A percentile compares a stretch with the other conserved stretches of the same genome.
Conservation (phyloP, 2,888 invertebrate genomes). For the Lasioglossum marginatum region DNA sequence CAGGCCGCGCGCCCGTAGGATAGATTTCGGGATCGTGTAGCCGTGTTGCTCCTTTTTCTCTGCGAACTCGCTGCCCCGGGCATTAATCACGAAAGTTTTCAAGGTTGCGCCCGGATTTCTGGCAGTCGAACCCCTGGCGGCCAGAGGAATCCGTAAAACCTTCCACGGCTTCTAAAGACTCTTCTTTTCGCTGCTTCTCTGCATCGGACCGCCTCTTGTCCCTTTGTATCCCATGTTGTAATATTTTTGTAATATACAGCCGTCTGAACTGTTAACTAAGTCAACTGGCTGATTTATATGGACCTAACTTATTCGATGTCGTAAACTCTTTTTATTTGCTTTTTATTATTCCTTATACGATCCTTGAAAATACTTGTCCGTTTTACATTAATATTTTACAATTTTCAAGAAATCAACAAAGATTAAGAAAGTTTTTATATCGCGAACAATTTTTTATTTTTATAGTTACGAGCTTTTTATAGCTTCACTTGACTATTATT, state of each 20-base stretch:
- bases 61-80: constrained; percentile 27
- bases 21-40: constrained; percentile 40
- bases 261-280: no score
- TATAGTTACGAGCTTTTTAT: background rate
- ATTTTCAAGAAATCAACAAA: no score
- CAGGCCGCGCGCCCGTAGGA: constrained; percentile 13
- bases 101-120: constrained; percentile 50
- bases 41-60: constrained; percentile 27
- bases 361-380: background rate
- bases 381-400: no score
- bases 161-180: background rate
- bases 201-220: background rate
- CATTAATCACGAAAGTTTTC: constrained; percentile 63
- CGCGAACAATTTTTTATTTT: background rate
- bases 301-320: no score
- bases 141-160: background rate
- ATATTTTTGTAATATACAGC: background rate
- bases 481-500: background rate
- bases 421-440: background rate
- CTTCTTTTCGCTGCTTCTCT: background rate
- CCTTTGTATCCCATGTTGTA: background rate
- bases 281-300: no score
- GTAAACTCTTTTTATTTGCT: no score
- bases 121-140: background rate
- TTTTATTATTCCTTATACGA: background rate